Evolutionary conservation across 2,113 vertebrate genomes (phyloP).

Genomic region (Pyxicephalus adspersus): DNA sequence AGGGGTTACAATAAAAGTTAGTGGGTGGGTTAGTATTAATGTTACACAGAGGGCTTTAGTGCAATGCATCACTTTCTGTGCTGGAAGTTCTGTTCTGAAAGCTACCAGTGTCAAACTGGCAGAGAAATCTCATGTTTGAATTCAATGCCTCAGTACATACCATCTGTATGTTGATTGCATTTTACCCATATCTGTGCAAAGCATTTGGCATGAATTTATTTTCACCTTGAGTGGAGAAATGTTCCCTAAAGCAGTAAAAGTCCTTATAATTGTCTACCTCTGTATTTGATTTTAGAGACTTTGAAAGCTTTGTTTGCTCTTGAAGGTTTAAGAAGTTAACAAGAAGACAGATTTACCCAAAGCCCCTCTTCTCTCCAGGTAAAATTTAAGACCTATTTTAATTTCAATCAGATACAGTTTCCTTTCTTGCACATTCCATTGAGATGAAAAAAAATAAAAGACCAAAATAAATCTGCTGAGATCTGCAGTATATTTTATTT

Average conservation of each 20-base stretch:
- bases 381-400: constrained; percentile 3
- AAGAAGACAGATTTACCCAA: neutral
- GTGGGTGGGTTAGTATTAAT: too few species aligned
- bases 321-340: neutral
- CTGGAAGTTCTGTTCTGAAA: too few species aligned
- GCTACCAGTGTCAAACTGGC: too few species aligned
- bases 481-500: neutral
- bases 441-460: neutral
- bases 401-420: constrained; percentile 8
- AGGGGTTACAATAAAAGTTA: too few species aligned
- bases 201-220: neutral
- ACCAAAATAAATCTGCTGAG: neutral
- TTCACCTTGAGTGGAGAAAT: constrained; percentile 1
- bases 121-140: too few species aligned
- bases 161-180: too few species aligned
- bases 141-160: too few species aligned
- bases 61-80: too few species aligned
- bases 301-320: neutral
- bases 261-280: neutral
- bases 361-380: neutral
- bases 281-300: neutral
- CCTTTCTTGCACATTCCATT: neutral
- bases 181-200: too few species aligned
- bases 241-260: neutral
- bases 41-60: too few species aligned